Percentiles rank a stretch among this genome's conserved stretches.
Conservation (phyloP, 2,113 vertebrate species). For the Plecotus auritus region DNA sequence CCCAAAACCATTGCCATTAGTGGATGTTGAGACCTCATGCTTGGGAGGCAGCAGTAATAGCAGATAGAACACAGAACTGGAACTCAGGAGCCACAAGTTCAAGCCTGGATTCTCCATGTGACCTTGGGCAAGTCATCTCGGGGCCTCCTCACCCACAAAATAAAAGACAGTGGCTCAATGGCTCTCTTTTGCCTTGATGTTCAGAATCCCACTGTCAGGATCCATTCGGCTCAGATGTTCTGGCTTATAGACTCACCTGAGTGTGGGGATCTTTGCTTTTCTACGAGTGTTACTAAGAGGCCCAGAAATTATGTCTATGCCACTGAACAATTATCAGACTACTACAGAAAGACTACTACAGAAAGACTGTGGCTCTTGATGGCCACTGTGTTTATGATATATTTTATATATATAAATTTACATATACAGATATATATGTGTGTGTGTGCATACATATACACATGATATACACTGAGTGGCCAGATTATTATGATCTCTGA, state of each 20-base stretch:
- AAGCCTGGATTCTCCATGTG: too few relatives aligned
- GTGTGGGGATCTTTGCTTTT: neutral
- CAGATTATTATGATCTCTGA: too few relatives aligned
- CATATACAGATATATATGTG: neutral
- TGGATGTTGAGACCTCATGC: neutral
- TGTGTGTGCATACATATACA: neutral
- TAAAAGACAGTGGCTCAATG: neutral
- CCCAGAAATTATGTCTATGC: neutral
- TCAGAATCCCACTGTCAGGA: neutral
- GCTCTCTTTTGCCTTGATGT: neutral
- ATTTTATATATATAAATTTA: neutral
- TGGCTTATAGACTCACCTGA: neutral
- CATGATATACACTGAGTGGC: neutral
- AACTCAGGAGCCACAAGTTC: neutral
- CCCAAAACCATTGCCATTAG: neutral
- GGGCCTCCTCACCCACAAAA: neutral
- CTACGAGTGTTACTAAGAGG: neutral
- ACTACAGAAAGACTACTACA: too few relatives aligned
- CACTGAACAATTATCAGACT: neutral
- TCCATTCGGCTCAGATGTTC: neutral
- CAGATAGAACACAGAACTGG: neutral
- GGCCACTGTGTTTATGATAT: neutral
- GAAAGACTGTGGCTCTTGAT: neutral
- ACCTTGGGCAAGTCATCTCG: fast-evolving
- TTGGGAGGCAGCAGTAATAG: neutral